Evolutionary conservation across 2,797 vertebrate species (phyloP), one percentile per base, ranked within the genome.

Genomic region (Oreochromis mossambicus): DNA sequence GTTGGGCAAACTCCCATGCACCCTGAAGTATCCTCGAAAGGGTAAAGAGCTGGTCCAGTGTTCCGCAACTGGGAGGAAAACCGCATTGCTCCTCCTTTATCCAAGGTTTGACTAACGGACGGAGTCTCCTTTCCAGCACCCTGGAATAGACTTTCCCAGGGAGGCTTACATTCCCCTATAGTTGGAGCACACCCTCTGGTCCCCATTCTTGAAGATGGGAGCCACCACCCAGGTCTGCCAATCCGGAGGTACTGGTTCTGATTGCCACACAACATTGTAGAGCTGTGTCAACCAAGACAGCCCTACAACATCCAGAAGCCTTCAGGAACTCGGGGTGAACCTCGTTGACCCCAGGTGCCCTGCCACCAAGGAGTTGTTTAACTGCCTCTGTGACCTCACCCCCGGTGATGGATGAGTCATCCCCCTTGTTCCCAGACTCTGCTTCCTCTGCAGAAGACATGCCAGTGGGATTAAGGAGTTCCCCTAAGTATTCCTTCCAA

Each of bases 401-500:
- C 6, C 17, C 6, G 0, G 17, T 11, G 29, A 61, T 19, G 29
- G 5, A 61, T 34, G 17, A 61, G 17, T 61, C 32, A n/a, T 36
- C 56, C 56, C 32, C 56, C 56, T 36, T 3, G 4, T 1, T 61
- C 0, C 56, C 56, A 61, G 12, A 36, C 17, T 61, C 58, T 36
- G 0, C 32, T 61, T 19, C 0, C 56, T 34, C 56, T n/a, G 9
- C 4, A 3, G 9, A 38, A 38, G 36, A 38, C 0, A 61, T 34
- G 29, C 15, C 56, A 58, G 1, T 34, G 29, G 56, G 17, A 61
- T 34, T 61, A 61, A 61, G 9, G 17, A 61, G 29, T 19, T 0
- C 1, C 2, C 34, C 29, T 11, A 61, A 61, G 17, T 19, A 34
- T 61, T 61, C 9, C 29, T 34, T 11, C 56, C 6, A 61, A 6